Evolutionary conservation across 2,113 vertebrate genomes (phyloP).

Genomic region (Camelus bactrianus): DNA sequence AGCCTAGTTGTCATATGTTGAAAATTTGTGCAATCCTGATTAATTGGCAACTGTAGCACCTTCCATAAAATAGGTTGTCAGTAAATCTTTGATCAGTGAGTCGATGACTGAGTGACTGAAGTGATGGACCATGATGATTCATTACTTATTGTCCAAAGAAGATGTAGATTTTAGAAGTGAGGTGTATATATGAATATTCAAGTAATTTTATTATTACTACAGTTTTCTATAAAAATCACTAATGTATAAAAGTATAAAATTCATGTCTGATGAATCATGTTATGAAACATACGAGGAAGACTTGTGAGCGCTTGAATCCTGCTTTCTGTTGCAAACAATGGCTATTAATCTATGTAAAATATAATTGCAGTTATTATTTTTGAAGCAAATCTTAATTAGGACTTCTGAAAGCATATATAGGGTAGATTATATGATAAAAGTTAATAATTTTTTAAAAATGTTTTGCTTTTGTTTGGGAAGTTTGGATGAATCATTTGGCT

Average conservation of each 20-base stretch:
- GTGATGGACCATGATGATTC: background rate
- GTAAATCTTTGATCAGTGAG: background rate
- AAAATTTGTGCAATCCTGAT: slow-evolving; percentile 3
- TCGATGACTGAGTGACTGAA: background rate
- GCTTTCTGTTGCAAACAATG: background rate
- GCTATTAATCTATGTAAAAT: background rate
- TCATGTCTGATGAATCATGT: background rate
- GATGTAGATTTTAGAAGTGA: background rate
- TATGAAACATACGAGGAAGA: slow-evolving; percentile 18
- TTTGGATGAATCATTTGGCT: slow-evolving; percentile 23
- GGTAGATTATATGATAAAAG: background rate
- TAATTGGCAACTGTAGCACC: background rate
- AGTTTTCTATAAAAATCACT: slow-evolving; percentile 7
- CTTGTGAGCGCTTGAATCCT: background rate
- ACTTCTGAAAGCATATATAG: background rate
- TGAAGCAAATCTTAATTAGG: slow-evolving; percentile 22
- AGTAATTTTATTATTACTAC: background rate
- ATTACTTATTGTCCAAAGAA: slow-evolving; percentile 26
- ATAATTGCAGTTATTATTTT: slow-evolving; percentile 15
- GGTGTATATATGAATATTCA: background rate
- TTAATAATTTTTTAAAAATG: background rate
- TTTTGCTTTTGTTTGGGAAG: background rate
- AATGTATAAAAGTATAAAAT: background rate
- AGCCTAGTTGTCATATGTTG: background rate
- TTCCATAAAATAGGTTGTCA: background rate